Evolutionary conservation across 2,888 invertebrate species (phyloP).

Genomic region (Chrysolina haemoptera): DNA sequence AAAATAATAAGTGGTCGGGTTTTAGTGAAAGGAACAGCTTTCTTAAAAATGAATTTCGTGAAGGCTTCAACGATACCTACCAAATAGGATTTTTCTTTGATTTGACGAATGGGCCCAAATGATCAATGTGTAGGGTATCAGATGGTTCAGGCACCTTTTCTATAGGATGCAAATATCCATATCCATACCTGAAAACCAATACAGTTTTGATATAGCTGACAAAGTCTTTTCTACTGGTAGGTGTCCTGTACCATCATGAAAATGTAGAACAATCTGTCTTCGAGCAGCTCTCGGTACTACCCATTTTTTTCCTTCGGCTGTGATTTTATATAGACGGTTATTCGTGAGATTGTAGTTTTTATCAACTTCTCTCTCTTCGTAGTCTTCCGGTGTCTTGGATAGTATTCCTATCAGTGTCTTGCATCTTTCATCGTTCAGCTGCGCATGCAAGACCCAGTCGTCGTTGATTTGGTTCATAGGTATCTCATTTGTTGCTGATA

Average conservation of each 20-base stretch:
- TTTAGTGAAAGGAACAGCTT: neutral
- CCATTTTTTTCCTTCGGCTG: too few relatives aligned
- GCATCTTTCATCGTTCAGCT: conserved; percentile 22
- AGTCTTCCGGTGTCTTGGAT: conserved; percentile 38
- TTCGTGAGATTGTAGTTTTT: conserved; percentile 35
- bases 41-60: neutral
- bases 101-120: conserved; percentile 53
- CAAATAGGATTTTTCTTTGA: conserved; percentile 10
- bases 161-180: too few relatives aligned
- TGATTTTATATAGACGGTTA: conserved; percentile 32
- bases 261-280: too few relatives aligned
- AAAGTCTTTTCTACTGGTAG: too few relatives aligned
- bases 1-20: too few relatives aligned
- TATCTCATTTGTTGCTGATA: conserved; percentile 35
- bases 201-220: too few relatives aligned
- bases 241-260: too few relatives aligned
- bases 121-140: conserved; percentile 55
- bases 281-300: too few relatives aligned
- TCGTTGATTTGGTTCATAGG: conserved; percentile 10
- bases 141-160: too few relatives aligned
- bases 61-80: neutral
- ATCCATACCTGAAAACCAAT: too few relatives aligned
- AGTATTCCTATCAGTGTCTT: conserved; percentile 35
- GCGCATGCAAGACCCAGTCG: conserved; percentile 47
- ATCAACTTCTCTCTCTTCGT: conserved; percentile 31